Percentiles rank a stretch among this genome's conserved stretches.
phyloP scores from a whole-genome alignment of 64 coral and sea anemone species.

The Porites australiensis region DNA sequence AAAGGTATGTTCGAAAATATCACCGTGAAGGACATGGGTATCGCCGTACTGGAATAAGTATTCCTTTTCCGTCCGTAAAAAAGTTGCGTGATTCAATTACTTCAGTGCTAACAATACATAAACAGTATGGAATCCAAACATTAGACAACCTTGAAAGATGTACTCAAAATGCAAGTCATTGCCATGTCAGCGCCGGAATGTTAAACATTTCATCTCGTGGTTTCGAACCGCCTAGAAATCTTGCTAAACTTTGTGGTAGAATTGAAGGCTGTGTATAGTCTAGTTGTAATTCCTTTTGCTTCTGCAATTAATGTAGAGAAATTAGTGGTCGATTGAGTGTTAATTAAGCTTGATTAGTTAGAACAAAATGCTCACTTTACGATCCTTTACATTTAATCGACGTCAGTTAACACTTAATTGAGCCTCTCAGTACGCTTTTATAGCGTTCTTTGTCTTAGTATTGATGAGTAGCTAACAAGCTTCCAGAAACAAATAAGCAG shows the following conservation, averaged over 20 bases:
- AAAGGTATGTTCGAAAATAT: not conserved
- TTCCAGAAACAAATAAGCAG: no score
- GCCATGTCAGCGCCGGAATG: not conserved
- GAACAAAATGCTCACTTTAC: no score
- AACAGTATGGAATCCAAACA: not conserved
- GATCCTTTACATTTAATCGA: no score
- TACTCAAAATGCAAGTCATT: slow-evolving; percentile 10
- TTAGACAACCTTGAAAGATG: not conserved
- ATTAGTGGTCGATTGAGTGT: not conserved
- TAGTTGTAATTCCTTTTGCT: not conserved
- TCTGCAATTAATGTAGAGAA: not conserved
- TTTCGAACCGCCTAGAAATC: not conserved
- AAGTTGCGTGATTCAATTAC: slow-evolving; percentile 20
- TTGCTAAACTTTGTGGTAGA: slow-evolving; percentile 29
- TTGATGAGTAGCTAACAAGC: no score
- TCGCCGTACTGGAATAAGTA: not conserved
- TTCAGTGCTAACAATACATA: not conserved
- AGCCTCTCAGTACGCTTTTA: no score
- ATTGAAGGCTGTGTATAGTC: not conserved
- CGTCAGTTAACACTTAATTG: no score
- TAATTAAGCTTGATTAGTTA: not conserved
- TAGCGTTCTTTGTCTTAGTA: no score
- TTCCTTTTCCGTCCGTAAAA: not conserved
- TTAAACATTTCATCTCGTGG: slow-evolving; percentile 4
- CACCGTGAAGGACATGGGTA: no score